phyloP scores from a whole-genome alignment of 2,113 vertebrate genomes.

The Stegastes partitus region DNA sequence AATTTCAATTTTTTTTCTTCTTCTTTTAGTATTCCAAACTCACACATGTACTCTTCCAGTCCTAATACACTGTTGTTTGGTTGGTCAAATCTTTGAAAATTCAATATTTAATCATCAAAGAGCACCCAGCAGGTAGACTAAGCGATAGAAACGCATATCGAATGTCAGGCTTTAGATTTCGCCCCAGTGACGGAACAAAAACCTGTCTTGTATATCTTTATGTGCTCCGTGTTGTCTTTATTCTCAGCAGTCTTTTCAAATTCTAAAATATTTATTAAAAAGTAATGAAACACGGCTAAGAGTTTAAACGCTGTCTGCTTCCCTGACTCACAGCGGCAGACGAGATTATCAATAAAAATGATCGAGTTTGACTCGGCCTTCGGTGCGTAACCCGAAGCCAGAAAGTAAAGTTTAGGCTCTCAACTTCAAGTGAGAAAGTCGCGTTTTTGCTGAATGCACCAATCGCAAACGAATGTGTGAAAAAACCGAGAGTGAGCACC shows the following conservation, averaged over 20 bases:
- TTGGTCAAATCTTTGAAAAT: background rate
- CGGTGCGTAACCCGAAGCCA: no score
- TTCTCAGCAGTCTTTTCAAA: no score
- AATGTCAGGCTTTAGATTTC: no score
- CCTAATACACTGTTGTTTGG: background rate
- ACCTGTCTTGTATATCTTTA: no score
- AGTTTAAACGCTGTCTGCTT: background rate
- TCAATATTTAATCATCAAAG: no score
- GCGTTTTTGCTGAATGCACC: slow-evolving; percentile 5
- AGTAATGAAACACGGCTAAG: no score
- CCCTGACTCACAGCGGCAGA: background rate
- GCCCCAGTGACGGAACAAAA: no score
- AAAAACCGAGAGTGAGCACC: slow-evolving; percentile 20
- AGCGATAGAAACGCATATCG: no score
- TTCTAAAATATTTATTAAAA: no score
- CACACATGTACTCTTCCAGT: background rate
- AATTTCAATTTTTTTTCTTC: background rate
- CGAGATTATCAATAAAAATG: background rate
- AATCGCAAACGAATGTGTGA: slow-evolving; percentile 43
- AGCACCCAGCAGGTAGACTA: no score
- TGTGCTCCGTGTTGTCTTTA: background rate
- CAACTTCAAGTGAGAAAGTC: background rate
- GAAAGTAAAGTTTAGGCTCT: background rate
- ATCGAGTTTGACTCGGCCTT: no score
- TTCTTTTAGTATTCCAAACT: background rate